Evolutionary conservation across 2,888 invertebrate species (phyloP).

Genomic region (Pyrochroa serraticornis): DNA sequence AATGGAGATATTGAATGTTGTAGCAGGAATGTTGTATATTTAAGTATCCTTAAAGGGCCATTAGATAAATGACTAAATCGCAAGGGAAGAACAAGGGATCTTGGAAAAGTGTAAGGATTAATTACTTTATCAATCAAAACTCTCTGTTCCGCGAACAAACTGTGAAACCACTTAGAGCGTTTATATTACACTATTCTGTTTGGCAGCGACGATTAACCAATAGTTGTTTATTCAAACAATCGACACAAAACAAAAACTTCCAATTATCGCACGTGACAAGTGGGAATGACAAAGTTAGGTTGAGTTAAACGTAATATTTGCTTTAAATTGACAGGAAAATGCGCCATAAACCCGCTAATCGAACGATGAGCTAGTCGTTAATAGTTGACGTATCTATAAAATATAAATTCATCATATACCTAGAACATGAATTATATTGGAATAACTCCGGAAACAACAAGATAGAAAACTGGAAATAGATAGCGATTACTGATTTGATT

Average conservation of each 20-base stretch:
- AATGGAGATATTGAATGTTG: conserved; percentile 30
- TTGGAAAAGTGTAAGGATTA: conserved; percentile 43
- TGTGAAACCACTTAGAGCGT: conserved; percentile 30
- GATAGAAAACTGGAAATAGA: too few relatives aligned
- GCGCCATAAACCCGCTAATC: too few relatives aligned
- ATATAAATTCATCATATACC: too few relatives aligned
- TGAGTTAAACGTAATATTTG: too few relatives aligned
- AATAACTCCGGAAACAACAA: too few relatives aligned
- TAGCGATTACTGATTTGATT: too few relatives aligned
- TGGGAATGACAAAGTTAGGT: too few relatives aligned
- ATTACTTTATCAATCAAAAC: conserved; percentile 45
- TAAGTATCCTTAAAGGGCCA: conserved; percentile 30
- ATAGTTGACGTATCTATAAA: too few relatives aligned
- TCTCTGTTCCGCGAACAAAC: conserved; percentile 28
- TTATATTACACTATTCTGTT: conserved; percentile 7
- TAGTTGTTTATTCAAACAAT: conserved; percentile 1
- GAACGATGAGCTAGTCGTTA: too few relatives aligned
- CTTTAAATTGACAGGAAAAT: too few relatives aligned
- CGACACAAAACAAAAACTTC: conserved; percentile 5
- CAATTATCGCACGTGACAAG: too few relatives aligned
- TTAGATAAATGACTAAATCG: conserved; percentile 32
- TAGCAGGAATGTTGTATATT: conserved; percentile 30
- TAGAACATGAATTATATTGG: too few relatives aligned
- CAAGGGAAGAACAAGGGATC: conserved; percentile 29
- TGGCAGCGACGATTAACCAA: neutral